Evolutionary conservation across 1,140 invertebrate species (phyloP).

Genomic region (Ostrea edulis): DNA sequence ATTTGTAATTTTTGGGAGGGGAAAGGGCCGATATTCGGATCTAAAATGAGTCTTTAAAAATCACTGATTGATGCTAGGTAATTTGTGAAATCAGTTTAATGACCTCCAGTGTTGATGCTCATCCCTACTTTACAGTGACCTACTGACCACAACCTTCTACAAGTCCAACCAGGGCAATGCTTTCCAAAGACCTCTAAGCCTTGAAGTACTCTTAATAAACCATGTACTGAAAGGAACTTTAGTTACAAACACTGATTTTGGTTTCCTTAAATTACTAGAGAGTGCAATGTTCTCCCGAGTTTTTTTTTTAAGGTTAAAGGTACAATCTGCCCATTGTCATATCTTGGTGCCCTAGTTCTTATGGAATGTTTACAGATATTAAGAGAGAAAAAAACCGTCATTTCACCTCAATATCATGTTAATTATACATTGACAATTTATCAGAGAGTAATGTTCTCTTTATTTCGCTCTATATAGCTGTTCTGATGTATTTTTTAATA

Average conservation of each 20-base stretch:
- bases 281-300: not conserved
- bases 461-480: not conserved
- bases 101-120: not conserved
- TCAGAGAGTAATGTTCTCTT: not conserved
- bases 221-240: not conserved
- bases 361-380: not conserved
- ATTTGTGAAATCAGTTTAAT: not conserved
- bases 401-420: not conserved
- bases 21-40: too few species aligned
- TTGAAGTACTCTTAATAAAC: not conserved
- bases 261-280: not conserved
- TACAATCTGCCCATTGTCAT: not conserved
- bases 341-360: not conserved
- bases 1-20: too few species aligned
- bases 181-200: not conserved
- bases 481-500: not conserved
- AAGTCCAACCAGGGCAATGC: not conserved
- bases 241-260: not conserved
- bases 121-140: too few species aligned
- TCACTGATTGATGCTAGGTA: too few species aligned
- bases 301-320: conserved; percentile 1
- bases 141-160: not conserved
- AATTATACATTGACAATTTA: not conserved
- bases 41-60: too few species aligned
- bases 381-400: not conserved